A percentile compares a stretch with the other conserved stretches of the same genome.
Evolutionary conservation across 2,797 vertebrate genomes (phyloP).

Genomic region (Tympanoctomys barrerae): DNA sequence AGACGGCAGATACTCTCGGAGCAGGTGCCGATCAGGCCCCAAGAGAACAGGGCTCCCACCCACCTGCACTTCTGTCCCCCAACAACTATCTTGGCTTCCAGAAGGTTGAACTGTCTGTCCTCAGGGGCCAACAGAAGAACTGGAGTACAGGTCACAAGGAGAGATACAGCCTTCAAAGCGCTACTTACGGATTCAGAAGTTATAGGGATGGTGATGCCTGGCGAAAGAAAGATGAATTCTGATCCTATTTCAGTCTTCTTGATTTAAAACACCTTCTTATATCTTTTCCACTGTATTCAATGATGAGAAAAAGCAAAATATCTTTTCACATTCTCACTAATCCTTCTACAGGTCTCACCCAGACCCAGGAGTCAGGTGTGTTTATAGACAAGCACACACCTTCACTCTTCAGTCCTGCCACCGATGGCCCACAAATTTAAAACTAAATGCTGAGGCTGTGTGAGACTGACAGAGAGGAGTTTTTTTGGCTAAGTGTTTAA

Average conservation of each 20-base stretch:
- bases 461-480: background rate
- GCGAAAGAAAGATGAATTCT: constrained; percentile 64
- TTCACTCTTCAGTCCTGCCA: background rate
- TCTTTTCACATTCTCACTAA: constrained; percentile 61
- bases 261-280: constrained; percentile 47
- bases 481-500: background rate
- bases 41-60: background rate
- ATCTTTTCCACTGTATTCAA: constrained; percentile 59
- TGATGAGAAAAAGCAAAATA: constrained; percentile 42
- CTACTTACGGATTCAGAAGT: constrained; percentile 27
- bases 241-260: constrained; percentile 64
- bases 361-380: background rate
- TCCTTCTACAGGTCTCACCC: constrained; percentile 2
- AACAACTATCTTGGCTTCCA: background rate
- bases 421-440: constrained; percentile 28
- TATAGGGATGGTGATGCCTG: constrained; percentile 32
- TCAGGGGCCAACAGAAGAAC: background rate
- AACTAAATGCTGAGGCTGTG: background rate
- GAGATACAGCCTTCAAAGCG: constrained; percentile 35
- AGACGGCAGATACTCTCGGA: background rate
- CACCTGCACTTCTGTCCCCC: background rate
- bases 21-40: background rate
- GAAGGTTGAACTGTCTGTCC: background rate
- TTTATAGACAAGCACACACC: background rate
- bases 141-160: background rate